A percentile compares a stretch with the other conserved stretches of the same genome.
Conservation (phyloP, 2,888 invertebrate species). For the Eueremaeus valkanovi region DNA sequence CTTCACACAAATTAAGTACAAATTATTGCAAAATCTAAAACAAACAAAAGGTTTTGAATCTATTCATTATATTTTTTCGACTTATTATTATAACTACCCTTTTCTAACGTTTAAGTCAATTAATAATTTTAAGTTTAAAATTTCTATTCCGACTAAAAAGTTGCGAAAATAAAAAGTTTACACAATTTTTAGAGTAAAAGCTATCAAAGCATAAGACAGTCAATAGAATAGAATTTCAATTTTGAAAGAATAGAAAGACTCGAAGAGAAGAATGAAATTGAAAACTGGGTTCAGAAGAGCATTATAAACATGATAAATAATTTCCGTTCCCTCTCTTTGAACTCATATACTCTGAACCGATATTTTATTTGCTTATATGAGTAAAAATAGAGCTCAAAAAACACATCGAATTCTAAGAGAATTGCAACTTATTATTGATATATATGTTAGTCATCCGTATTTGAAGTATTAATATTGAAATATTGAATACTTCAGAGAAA, state of each 20-base stretch:
- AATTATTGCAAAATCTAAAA: no score
- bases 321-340: neutral
- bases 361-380: conserved; percentile 13
- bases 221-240: neutral
- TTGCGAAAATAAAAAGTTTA: no score
- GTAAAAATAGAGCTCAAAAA: neutral
- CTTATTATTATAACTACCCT: no score
- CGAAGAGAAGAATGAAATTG: neutral
- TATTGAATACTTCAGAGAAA: conserved; percentile 6
- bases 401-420: neutral
- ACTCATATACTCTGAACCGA: neutral
- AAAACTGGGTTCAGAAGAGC: conserved; percentile 7
- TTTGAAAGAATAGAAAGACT: neutral
- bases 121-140: no score
- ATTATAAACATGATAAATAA: conserved; percentile 26
- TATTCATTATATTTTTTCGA: no score
- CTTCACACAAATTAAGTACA: no score
- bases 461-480: neutral
- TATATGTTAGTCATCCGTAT: neutral
- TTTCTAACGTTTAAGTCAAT: no score
- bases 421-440: neutral
- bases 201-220: neutral
- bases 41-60: no score
- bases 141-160: no score
- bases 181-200: no score